phyloP scores from a whole-genome alignment of 1,140 invertebrate genomes.

The Hypothenemus hampei region DNA sequence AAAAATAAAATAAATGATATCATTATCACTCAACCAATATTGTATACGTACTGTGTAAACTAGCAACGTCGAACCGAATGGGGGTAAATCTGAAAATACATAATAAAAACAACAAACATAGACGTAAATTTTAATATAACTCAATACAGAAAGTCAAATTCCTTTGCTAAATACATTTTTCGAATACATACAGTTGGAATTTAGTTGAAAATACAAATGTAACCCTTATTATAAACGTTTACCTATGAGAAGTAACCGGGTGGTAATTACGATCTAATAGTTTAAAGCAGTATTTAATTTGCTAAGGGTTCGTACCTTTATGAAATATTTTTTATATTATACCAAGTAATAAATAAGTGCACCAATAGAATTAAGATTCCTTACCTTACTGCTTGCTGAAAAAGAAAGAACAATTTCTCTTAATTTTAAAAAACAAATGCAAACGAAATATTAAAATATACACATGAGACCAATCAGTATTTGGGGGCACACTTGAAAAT shows the following conservation, averaged over 20 bases:
- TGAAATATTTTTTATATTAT: too few species aligned
- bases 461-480: background rate
- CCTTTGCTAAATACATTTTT: constrained; percentile 18
- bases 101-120: constrained; percentile 24
- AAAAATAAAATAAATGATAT: too few species aligned
- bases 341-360: background rate
- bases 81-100: constrained; percentile 18
- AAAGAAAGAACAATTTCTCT: background rate
- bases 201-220: constrained; percentile 23
- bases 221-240: constrained; percentile 3
- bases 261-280: constrained; percentile 2
- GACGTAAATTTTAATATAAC: constrained; percentile 21
- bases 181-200: constrained; percentile 18
- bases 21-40: too few species aligned
- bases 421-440: background rate
- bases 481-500: background rate
- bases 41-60: too few species aligned
- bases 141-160: constrained; percentile 17
- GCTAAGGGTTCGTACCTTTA: too few species aligned
- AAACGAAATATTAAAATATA: constrained; percentile 3
- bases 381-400: constrained; percentile 7
- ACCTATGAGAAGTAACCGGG: constrained; percentile 4
- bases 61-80: background rate
- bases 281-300: constrained; percentile 24
- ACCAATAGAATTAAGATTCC: constrained; percentile 4